A percentile compares a stretch with the other conserved stretches of the same genome.
phyloP scores from a whole-genome alignment of 2,888 invertebrate species.

The Lypha dubia region DNA sequence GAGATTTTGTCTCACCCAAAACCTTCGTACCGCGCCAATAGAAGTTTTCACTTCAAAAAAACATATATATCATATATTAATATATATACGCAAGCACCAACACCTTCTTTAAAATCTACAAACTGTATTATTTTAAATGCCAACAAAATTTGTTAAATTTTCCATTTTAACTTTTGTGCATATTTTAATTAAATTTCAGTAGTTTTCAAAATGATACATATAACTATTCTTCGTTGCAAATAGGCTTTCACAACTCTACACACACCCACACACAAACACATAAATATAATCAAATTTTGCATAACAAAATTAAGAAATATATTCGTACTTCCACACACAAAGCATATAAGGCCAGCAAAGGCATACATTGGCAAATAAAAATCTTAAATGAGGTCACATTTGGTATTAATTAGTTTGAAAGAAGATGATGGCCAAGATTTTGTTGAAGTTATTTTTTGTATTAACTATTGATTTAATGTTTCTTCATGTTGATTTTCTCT shows the following conservation, averaged over 20 bases:
- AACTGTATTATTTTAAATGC: not conserved
- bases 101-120: not conserved
- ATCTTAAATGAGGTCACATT: conserved; percentile 11
- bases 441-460: not conserved
- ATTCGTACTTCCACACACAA: not conserved
- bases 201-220: not conserved
- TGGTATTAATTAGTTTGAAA: conserved; percentile 1
- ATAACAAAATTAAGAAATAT: not conserved
- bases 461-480: not conserved
- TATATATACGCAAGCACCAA: not conserved
- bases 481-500: not conserved
- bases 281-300: no score
- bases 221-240: not conserved
- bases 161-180: not conserved
- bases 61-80: no score
- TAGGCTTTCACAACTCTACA: not conserved
- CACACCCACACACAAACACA: no score
- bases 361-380: not conserved
- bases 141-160: conserved; percentile 9
- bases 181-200: not conserved
- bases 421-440: not conserved
- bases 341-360: not conserved
- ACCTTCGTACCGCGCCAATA: no score
- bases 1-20: no score
- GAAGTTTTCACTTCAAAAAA: no score